Percentiles rank a stretch among this genome's conserved stretches.
These are phyloP conservation scores for Florisuga fusca DNA, from an alignment of 2,797 vertebrate genomes.

Conservation along the genomic window DNA sequence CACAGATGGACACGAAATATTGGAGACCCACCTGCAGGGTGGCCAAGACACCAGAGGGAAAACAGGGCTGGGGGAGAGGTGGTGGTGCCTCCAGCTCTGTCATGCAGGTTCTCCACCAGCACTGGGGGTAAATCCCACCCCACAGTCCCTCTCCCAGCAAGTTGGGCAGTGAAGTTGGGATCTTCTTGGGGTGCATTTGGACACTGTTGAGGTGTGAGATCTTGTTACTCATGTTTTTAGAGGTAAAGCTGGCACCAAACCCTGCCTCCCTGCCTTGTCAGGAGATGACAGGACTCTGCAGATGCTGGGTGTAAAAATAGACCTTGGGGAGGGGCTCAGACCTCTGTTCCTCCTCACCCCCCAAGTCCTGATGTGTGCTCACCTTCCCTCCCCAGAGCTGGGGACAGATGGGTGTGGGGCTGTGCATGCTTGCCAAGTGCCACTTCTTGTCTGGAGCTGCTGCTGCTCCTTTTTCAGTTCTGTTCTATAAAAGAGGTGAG, in stretches of 20 bases:
- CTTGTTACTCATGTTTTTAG: background rate
- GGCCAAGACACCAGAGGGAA: too few species aligned
- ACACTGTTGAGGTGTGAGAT: background rate
- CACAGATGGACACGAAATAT: too few species aligned
- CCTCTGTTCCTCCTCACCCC: too few species aligned
- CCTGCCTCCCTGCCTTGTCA: accelerated
- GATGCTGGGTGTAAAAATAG: background rate
- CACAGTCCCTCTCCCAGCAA: background rate
- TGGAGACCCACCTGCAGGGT: too few species aligned
- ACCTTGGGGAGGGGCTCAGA: background rate
- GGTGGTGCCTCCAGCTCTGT: too few species aligned
- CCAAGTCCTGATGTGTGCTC: too few species aligned
- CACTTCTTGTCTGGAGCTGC: background rate
- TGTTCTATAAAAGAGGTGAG: background rate
- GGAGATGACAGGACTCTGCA: accelerated
- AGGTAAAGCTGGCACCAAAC: background rate
- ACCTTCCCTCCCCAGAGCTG: background rate
- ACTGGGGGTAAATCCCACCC: too few species aligned
- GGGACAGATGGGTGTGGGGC: background rate
- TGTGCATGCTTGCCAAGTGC: background rate
- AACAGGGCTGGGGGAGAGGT: too few species aligned
- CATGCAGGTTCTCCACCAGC: too few species aligned
- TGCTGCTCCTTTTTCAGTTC: slow-evolving; percentile 3
- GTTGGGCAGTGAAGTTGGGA: accelerated
- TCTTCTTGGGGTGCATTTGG: background rate